Evolutionary conservation across 2,888 invertebrate genomes (phyloP).

Genomic region (Drepana falcataria): DNA sequence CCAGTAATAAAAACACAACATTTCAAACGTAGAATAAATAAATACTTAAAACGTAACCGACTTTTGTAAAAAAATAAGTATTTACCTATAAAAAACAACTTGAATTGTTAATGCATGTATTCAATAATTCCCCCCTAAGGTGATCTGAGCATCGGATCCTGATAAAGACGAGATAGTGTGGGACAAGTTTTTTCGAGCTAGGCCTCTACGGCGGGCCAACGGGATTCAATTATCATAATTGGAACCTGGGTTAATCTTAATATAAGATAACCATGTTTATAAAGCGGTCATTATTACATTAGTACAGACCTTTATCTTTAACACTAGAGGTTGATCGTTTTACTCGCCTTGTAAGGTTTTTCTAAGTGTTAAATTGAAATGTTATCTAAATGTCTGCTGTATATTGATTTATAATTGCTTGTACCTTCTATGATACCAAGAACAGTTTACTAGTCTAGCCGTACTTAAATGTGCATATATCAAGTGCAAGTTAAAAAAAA

Average conservation of each 20-base stretch:
- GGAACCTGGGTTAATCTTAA: constrained; percentile 65
- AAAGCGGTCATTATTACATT: constrained; percentile 34
- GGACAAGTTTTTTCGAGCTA: constrained; percentile 40
- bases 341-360: background rate
- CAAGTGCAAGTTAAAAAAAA: too few relatives aligned
- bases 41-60: background rate
- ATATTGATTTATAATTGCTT: too few relatives aligned
- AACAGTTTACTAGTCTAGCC: too few relatives aligned
- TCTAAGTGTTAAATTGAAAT: background rate
- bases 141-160: constrained; percentile 17
- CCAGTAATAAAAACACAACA: too few relatives aligned
- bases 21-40: too few relatives aligned
- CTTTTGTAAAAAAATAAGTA: background rate
- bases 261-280: constrained; percentile 43
- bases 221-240: constrained; percentile 75
- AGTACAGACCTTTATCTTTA: constrained; percentile 41
- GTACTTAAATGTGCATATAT: too few relatives aligned
- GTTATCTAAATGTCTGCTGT: too few relatives aligned
- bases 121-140: constrained; percentile 17
- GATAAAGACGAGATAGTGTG: constrained; percentile 35
- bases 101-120: background rate
- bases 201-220: constrained; percentile 39
- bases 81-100: background rate
- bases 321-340: constrained; percentile 2
- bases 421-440: too few relatives aligned